Percentiles rank a stretch among this genome's conserved stretches.
phyloP scores from a whole-genome alignment of 2,113 vertebrate genomes.

The Tretioscincus oriximinensis region DNA sequence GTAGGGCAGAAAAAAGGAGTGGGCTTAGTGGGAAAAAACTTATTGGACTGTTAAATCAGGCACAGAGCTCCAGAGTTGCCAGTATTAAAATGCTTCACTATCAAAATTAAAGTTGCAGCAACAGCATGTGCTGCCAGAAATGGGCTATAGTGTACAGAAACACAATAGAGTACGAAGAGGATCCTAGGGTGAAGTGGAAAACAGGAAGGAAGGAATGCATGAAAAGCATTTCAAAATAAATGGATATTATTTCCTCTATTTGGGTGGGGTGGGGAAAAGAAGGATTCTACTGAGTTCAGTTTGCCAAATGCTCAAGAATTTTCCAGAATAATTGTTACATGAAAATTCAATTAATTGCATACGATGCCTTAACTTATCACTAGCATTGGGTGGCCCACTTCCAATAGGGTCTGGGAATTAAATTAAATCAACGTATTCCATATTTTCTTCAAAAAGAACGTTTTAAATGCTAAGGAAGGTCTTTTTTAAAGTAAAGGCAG shows the following conservation, averaged over 20 bases:
- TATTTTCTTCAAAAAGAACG: no score
- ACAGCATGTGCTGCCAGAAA: slow-evolving; percentile 33
- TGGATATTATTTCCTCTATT: background rate
- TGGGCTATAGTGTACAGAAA: background rate
- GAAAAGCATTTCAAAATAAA: background rate
- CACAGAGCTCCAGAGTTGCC: slow-evolving; percentile 35
- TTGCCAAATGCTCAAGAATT: background rate
- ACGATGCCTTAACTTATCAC: background rate
- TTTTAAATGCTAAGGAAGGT: background rate
- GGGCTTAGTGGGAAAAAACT: slow-evolving; percentile 25
- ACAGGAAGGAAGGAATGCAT: slow-evolving; percentile 16
- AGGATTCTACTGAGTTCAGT: background rate
- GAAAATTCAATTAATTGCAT: background rate
- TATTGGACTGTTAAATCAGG: slow-evolving; percentile 51
- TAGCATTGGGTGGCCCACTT: background rate
- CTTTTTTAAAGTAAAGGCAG: no score
- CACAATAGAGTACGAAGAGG: background rate
- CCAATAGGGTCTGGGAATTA: background rate
- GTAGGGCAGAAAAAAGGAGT: background rate
- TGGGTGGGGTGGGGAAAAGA: background rate
- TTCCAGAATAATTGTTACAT: background rate
- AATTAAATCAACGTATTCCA: no score
- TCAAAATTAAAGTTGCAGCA: slow-evolving; percentile 21
- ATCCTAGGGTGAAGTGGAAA: background rate
- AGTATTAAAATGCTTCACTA: slow-evolving; percentile 34